phyloP scores from a whole-genome alignment of 2,113 vertebrate species.

The Megaceryle maxima region DNA sequence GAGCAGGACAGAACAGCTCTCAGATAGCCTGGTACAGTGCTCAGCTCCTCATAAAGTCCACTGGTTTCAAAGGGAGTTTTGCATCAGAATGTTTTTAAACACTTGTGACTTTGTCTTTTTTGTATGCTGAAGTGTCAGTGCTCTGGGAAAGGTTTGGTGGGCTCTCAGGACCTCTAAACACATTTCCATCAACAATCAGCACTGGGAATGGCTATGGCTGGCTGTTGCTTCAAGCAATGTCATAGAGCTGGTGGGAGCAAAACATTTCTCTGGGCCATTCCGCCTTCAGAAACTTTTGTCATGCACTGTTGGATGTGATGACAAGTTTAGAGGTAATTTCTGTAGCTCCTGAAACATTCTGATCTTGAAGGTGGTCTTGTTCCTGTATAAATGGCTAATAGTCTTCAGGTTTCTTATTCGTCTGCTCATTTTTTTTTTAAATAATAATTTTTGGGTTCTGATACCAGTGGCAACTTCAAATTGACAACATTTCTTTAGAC shows the following conservation, averaged over 20 bases:
- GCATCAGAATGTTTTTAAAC: not conserved
- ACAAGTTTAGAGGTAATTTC: not conserved
- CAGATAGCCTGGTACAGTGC: not conserved
- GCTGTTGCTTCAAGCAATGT: not conserved
- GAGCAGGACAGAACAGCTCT: not conserved
- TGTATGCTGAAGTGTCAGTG: not conserved
- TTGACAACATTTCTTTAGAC: not conserved
- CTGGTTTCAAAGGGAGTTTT: not conserved
- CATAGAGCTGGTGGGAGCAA: not conserved
- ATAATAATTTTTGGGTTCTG: not conserved
- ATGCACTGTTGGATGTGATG: not conserved
- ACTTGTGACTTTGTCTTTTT: rapidly evolving
- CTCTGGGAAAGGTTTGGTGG: not conserved
- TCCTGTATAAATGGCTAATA: not conserved
- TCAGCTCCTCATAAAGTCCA: not conserved
- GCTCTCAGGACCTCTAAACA: not conserved
- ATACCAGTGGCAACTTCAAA: not conserved
- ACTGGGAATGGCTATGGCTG: not conserved
- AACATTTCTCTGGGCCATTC: not conserved
- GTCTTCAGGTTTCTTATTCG: not conserved
- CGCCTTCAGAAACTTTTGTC: not conserved
- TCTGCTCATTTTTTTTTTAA: not conserved
- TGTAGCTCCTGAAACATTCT: not conserved
- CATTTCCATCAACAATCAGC: not conserved
- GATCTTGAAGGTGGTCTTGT: not conserved